phyloP scores from a whole-genome alignment of 2,888 invertebrate genomes.

The Anarsia innoxiella region DNA sequence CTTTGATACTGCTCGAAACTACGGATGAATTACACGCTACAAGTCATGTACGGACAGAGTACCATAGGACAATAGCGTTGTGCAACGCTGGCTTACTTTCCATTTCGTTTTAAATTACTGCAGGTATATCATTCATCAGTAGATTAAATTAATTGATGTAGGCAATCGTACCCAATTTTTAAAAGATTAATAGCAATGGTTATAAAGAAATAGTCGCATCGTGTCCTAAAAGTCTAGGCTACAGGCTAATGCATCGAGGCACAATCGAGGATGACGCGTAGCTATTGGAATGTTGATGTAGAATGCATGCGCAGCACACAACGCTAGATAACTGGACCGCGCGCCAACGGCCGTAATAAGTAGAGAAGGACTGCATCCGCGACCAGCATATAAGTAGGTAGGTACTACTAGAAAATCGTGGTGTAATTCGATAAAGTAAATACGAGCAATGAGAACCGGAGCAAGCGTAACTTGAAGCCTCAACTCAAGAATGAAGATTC shows the following conservation, averaged over 20 bases:
- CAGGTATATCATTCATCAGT: slow-evolving; percentile 32
- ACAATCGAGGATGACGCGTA: slow-evolving; percentile 56
- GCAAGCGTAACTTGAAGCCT: slow-evolving; percentile 50
- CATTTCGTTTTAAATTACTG: slow-evolving; percentile 42
- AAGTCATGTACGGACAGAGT: slow-evolving; percentile 24
- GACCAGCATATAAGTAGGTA: slow-evolving; percentile 24
- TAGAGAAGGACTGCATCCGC: slow-evolving; percentile 10
- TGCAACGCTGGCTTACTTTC: slow-evolving; percentile 50
- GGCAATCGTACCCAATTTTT: too few relatives aligned
- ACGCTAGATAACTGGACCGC: slow-evolving; percentile 42
- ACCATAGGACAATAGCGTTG: slow-evolving; percentile 53
- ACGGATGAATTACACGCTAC: slow-evolving; percentile 41
- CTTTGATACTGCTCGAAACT: slow-evolving; percentile 26
- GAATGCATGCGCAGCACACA: slow-evolving; percentile 53
- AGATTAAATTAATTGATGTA: slow-evolving; percentile 29
- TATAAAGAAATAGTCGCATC: too few relatives aligned
- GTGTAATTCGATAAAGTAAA: slow-evolving; percentile 41
- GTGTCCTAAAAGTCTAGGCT: slow-evolving; percentile 37
- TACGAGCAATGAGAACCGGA: slow-evolving; percentile 38
- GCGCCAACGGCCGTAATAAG: slow-evolving; percentile 15
- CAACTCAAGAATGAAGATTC: slow-evolving; percentile 31
- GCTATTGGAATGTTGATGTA: slow-evolving; percentile 60
- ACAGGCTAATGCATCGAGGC: slow-evolving; percentile 44
- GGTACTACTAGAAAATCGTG: slow-evolving; percentile 32
- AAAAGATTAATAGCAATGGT: slow-evolving; percentile 1